Base-by-base conservation (phyloP, 2,888 invertebrate genomes). In the Drosophila quinaria region DNA sequence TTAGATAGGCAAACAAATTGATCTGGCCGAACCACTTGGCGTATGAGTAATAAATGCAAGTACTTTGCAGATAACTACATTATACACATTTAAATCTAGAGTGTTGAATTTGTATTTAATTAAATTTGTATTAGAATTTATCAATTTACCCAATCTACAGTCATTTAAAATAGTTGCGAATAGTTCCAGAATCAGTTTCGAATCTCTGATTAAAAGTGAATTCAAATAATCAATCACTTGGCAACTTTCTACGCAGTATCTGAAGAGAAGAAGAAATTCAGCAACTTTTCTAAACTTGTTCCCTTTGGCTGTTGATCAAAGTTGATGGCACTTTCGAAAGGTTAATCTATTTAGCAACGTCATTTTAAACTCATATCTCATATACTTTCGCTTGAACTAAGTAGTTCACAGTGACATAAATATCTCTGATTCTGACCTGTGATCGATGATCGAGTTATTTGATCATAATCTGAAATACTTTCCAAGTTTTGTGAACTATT, bases 21-120 rank as follows among this genome's bases (percentile, higher is more conserved):
- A 49, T 25, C 2, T 19, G 29, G 29, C 11, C 19, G 50, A 1
- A 15, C 15, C 31, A 47, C 39, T 33, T 9, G 55, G 15, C 73
- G 65, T 37, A 33, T 67, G 54, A 15, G 19, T 56, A 37, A 71
- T 72, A 29, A 54, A 33, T 19, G 22, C n/a, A 19, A 19, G 19
- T 42, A 17, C 17, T 10, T 19, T 5, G 11, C 4, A 49, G 6
- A 33, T 11, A 49, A 25, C 5, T 25, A 25, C 17, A 15, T 9
- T 15, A 2, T 35, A n/a, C n/a, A n/a, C n/a, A 5, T 31, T 15
- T 11, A 31, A 29, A 31, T n/a, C n/a, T n/a, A n/a, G n/a, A n/a
- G n/a, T n/a, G n/a, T n/a, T n/a, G n/a, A n/a, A n/a, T n/a, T n/a
- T n/a, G n/a, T n/a, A 5, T 31, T 15, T 11, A 31, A 29, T 17